Base-by-base conservation (phyloP, 30 jellyfish, hydroid and myxozoan species). In the Hydractinia symbiolongicarpus region DNA sequence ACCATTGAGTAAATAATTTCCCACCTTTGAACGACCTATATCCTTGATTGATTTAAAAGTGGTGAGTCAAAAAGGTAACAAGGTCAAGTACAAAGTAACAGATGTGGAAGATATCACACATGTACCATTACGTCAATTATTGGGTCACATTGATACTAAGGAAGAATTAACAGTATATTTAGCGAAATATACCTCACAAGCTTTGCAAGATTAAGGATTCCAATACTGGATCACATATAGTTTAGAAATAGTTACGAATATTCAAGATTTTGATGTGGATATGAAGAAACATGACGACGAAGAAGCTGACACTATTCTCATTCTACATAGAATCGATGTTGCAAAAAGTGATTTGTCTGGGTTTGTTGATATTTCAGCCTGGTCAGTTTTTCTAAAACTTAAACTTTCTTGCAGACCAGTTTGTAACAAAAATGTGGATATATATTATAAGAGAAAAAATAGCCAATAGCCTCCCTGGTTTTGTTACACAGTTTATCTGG, bases 221-320 rank as follows among this genome's bases (percentile, higher is more conserved):
- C 86, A 78, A 4, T 56, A 56, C 20, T 84, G 86, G 50, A 54
- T 78, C 8, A 57, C 86, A n/a, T 78, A 14, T 61, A 56, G 84
- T 11, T 14, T 50, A 55, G 77, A 75, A 53, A 73, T 80, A 52
- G 62, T 72, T 15, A 72, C 81, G 51, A 72, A 72, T 72, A 72
- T 72, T 72, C 69, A 5, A 7, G 62, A 17, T 7, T 72, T 72
- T 7, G 30, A 55, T 30, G 77, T 49, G 74, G 69, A 74, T 74
- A 50, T 83, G 17, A 53, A 13, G n/a, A 74, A 21, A 14, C 85
- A 82, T 67, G 84, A 71, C 56, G 82, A 83, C 73, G 92, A 83
- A 74, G 88, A 83, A 72, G 88, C 88, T 5, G 92, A 83, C 66
- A 72, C 81, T 9, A 2, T 72, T n/a, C 51, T 72, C 4, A 17